Evolutionary conservation across 2,113 vertebrate genomes (phyloP), one percentile per base, ranked within the genome.

Genomic region (Galemys pyrenaicus): DNA sequence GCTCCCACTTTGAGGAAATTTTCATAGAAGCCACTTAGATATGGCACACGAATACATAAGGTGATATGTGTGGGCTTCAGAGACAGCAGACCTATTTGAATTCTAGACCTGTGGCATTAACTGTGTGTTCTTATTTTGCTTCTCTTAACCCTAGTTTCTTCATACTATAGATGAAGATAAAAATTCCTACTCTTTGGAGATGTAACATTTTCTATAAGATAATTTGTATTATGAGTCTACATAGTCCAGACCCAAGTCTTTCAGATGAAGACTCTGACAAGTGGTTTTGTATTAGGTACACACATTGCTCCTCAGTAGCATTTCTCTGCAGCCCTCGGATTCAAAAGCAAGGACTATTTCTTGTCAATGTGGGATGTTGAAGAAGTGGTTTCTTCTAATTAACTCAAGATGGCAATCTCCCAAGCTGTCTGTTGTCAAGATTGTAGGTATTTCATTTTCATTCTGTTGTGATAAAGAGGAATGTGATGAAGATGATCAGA

Each of bases 401-500:
- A 91, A 67, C 46, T 95, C 41, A 77, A 84, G 73, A 95, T 87
- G 91, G 62, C 95, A 91, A 70, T 87, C 93, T 94, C 95, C 91
- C 93, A 94, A 94, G 65, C 86, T 91, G 68, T 71, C 86, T 87
- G 79, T 89, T 92, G 92, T 56, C 56, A 81, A 62, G 46, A 68
- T 3, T 54, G 41, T 91, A 95, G 85, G 83, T 91, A 95, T 95
- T 92, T 95, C 24, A 77, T 92, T 95, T 93, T 68, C 86, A 81
- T 85, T 80, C 92, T 94, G 64, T 83, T 96, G 74, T 89, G 79
- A 87, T 91, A 81, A 87, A 94, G 89, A 81, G 37, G 56, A 85
- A 67, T 49, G 74, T 44, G 92, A 89, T 86, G 78, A 44, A 75
- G 78, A 65, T 90, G 71, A 95, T 91, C 10, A 0, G 83, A 92